phyloP scores from a whole-genome alignment of 2,888 invertebrate genomes.

The Eristalis tenax region DNA sequence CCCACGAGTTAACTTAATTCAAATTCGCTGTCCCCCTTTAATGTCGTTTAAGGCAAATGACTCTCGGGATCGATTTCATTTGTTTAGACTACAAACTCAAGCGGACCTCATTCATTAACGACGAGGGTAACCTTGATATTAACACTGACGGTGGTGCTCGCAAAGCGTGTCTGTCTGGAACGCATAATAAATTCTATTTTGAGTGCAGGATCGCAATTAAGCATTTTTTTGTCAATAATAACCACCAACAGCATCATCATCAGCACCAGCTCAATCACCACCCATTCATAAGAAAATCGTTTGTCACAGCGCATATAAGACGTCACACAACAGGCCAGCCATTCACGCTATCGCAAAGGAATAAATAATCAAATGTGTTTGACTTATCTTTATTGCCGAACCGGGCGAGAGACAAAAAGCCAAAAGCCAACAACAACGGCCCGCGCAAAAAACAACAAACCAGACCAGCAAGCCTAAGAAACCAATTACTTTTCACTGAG shows the following conservation, averaged over 20 bases:
- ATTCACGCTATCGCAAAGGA: slow-evolving; percentile 69
- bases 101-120: background rate
- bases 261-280: slow-evolving; percentile 18
- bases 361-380: slow-evolving; percentile 72
- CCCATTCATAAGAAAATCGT: slow-evolving; percentile 69
- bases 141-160: slow-evolving; percentile 2
- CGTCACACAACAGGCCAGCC: slow-evolving; percentile 49
- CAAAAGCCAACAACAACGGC: background rate
- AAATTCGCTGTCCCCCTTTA: background rate
- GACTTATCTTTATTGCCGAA: slow-evolving; percentile 69
- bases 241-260: slow-evolving; percentile 18
- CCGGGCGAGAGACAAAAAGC: slow-evolving; percentile 30
- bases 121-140: slow-evolving; percentile 20
- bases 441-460: background rate
- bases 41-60: background rate
- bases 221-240: slow-evolving; percentile 28
- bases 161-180: slow-evolving; percentile 22
- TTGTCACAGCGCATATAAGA: slow-evolving; percentile 46
- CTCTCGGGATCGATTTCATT: background rate
- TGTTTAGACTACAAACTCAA: slow-evolving; percentile 17
- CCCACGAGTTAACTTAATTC: background rate
- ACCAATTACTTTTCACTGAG: slow-evolving; percentile 70
- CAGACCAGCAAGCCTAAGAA: slow-evolving; percentile 35
- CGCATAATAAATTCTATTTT: slow-evolving; percentile 56
- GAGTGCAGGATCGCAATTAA: slow-evolving; percentile 58